A percentile compares a stretch with the other conserved stretches of the same genome.
phyloP scores from a whole-genome alignment of 2,797 vertebrate genomes.

The Astyanax mexicanus region DNA sequence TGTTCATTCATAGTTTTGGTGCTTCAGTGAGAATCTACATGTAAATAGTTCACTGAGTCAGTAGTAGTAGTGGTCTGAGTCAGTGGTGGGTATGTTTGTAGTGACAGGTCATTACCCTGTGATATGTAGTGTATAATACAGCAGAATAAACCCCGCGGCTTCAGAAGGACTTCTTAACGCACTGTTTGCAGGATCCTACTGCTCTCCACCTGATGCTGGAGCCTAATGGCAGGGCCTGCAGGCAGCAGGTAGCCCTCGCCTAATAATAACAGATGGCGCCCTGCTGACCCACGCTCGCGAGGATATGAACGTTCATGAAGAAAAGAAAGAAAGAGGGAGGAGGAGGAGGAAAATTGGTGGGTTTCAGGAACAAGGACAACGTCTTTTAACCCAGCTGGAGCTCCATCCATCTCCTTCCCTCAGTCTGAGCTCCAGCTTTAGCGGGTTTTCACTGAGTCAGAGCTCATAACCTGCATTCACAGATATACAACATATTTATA shows the following conservation, averaged over 20 bases:
- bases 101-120: background rate
- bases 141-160: background rate
- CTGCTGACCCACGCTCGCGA: background rate
- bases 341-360: background rate
- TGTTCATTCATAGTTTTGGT: no score
- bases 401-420: background rate
- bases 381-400: background rate
- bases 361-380: background rate
- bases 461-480: background rate
- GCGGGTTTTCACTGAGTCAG: background rate
- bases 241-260: background rate
- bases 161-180: slow-evolving; percentile 6
- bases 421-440: background rate
- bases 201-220: background rate
- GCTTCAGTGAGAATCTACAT: no score
- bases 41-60: no score
- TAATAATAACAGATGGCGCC: slow-evolving; percentile 12
- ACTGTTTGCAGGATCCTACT: background rate
- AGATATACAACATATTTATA: no score
- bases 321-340: no score
- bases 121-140: background rate
- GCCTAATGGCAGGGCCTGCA: background rate
- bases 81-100: background rate
- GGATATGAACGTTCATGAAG: background rate
- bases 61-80: no score